Conservation (phyloP, 2,888 invertebrate genomes). For the Chymomyza procnemis region DNA sequence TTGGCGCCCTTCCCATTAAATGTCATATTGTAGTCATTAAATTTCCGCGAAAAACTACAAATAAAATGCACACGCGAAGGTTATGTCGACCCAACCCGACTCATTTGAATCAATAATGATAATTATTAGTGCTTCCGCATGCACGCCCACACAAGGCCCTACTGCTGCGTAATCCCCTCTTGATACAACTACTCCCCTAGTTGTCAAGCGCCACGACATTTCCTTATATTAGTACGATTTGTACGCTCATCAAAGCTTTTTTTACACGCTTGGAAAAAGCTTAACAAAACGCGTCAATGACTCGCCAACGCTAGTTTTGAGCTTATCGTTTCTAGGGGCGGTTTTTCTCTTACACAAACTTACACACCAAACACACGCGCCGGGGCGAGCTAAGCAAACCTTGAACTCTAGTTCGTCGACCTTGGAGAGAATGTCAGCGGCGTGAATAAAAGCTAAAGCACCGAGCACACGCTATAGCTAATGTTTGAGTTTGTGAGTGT, state of each 20-base stretch:
- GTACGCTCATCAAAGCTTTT: slow-evolving; percentile 53
- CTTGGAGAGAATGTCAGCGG: slow-evolving; percentile 55
- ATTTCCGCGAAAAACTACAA: slow-evolving; percentile 30
- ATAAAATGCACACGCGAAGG: slow-evolving; percentile 71
- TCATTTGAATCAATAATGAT: slow-evolving; percentile 60
- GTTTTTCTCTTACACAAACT: slow-evolving; percentile 9
- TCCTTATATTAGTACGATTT: slow-evolving; percentile 21
- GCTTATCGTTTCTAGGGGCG: slow-evolving; percentile 60
- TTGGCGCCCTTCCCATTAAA: background rate
- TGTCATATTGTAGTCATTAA: slow-evolving; percentile 1
- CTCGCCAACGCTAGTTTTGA: slow-evolving; percentile 45
- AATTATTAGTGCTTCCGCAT: slow-evolving; percentile 66
- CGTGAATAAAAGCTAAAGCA: slow-evolving; percentile 9
- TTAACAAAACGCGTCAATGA: slow-evolving; percentile 4
- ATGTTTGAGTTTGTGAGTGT: background rate
- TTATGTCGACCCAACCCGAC: slow-evolving; percentile 55
- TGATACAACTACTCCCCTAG: background rate
- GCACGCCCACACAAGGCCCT: slow-evolving; percentile 24
- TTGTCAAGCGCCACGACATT: background rate
- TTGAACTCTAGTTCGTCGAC: slow-evolving; percentile 76
- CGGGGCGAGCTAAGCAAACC: slow-evolving; percentile 42
- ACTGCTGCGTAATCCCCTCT: background rate
- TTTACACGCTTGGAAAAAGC: slow-evolving; percentile 20
- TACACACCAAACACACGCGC: background rate
- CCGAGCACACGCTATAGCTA: background rate